Percentiles rank a stretch among this genome's conserved stretches.
Conservation (phyloP, 1,140 invertebrate species). For the Cyrtorhinus lividipennis region DNA sequence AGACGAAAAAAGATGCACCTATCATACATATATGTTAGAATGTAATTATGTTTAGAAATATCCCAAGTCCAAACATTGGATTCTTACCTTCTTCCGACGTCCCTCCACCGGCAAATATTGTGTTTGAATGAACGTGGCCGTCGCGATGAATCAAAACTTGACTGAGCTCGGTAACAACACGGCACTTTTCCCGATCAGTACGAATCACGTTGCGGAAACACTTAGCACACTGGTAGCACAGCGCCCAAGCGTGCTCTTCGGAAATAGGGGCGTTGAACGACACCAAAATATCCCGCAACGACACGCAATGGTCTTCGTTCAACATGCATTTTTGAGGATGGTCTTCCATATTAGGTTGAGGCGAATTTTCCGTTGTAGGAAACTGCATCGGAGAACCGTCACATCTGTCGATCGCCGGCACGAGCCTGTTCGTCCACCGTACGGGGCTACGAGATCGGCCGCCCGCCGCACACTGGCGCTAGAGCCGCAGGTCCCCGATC, state of each 20-base stretch:
- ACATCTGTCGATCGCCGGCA: too few relatives aligned
- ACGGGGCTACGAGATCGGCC: too few relatives aligned
- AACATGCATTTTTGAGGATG: conserved; percentile 33
- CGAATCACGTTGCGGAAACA: conserved; percentile 34
- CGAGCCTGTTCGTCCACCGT: too few relatives aligned
- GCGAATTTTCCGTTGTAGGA: too few relatives aligned
- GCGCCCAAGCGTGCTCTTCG: conserved; percentile 90
- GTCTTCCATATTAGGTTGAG: conserved; percentile 10
- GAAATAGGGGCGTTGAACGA: conserved; percentile 79
- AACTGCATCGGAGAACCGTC: too few relatives aligned
- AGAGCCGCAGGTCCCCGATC: too few relatives aligned
- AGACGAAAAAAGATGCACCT: too few relatives aligned
- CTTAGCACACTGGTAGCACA: conserved; percentile 72
- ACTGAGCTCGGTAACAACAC: conserved; percentile 37
- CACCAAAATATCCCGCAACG: conserved; percentile 61
- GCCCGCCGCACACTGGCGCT: too few relatives aligned
- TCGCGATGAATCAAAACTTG: conserved; percentile 63
- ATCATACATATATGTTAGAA: too few relatives aligned
- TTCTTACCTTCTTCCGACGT: neutral
- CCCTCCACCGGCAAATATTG: conserved; percentile 29
- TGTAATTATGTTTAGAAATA: too few relatives aligned
- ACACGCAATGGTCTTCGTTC: conserved; percentile 50
- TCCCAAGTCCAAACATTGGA: too few relatives aligned
- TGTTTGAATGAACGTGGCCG: conserved; percentile 50
- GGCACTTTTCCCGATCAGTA: conserved; percentile 32